Evolutionary conservation across 1,140 invertebrate genomes (phyloP), one percentile per base, ranked within the genome.

Genomic region (Pogonus chalceus): DNA sequence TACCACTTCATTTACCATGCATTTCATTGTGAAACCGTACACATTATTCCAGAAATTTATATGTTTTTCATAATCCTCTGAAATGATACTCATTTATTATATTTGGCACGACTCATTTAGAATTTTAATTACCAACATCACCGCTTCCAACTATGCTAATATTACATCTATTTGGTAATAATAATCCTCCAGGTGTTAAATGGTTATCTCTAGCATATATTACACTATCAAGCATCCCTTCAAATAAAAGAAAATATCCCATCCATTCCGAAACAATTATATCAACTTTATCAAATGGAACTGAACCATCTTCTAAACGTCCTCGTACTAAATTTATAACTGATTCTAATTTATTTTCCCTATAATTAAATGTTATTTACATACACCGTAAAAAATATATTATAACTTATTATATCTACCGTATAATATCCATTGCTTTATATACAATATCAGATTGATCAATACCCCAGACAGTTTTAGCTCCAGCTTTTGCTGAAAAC

Each of bases 181-280:
- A 78, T 26, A 81, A 62, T 2, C 85, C 81, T 50, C 82, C 83
- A 55, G 79, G 69, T 52, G 79, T 86, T 16, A 99, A 77, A 77
- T 87, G 92, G 58, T 87, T 82, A 64, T 99, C 90, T 66, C 96
- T 80, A 1, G 95, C 96, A 72, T 83, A 85, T 24, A 99, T 79
- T 20, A 94, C 83, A 69, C 87, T 89, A 66, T 98, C 92, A 24
- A 99, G 70, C 96, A 99, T 99, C 20, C 92, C 95, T 75, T 99
- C 96, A 67, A 98, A 98, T 4, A 99, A 76, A 39, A 99, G 74
- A 72, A 97, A 98, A 74, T 98, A 98, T 2, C 96, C 96, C 96
- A 99, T 99, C 96, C 96, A 99, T 73, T 99, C 96, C 2, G 92
- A 96, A 23, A 99, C 85, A 60, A 98, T 96, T 20, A 98, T 83